Evolutionary conservation across 2,797 vertebrate genomes (phyloP), one percentile per base, ranked within the genome.

Genomic region (Vireo griseus): DNA sequence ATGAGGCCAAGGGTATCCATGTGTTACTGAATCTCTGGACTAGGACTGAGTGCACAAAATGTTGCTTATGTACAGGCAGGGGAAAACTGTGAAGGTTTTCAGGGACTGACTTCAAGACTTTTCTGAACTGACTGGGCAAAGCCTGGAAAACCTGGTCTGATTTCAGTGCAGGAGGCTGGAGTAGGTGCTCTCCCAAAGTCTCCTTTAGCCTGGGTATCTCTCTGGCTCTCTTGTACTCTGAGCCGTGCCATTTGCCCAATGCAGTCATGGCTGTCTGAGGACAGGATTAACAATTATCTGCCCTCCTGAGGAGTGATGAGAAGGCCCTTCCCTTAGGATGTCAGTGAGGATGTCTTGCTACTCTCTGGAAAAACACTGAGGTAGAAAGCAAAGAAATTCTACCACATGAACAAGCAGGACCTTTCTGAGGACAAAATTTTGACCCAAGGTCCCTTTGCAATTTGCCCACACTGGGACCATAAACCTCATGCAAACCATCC

Each of bases 391-490:
- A 58, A 31, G 35, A 66, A 51, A 50, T 75, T 50, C 7, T 33
- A n/a, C 21, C 11, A 10, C 0, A 1, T 13, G 18, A 75, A 13
- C 7, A 62, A 33, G 50, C n/a, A 88, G 25, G 35, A 55, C 29
- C 14, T 40, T 91, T 42, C 29, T 48, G 44, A 72, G 24, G 33
- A 40, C 31, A 42, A 29, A 14, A n/a, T 75, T 88, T 83, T 31
- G 21, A 44, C 74, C 35, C 8, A 11, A 42, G 13, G 7, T 67
- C 12, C 26, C 16, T 52, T 72, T 40, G 24, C 0, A 0, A 9
- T 63, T 83, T 80, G 24, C 61, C 51, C 5, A 1, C 0, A 0
- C 58, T 45, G n/a, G 37, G 25, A 35, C 44, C 4, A 2, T 39
- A 28, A 88, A 51, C 33, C 22, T 51, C 18, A 6, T 2, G 4